These are phyloP conservation scores for Cacatua alba DNA, from an alignment of 2,113 vertebrate species.

Conservation along the genomic window DNA sequence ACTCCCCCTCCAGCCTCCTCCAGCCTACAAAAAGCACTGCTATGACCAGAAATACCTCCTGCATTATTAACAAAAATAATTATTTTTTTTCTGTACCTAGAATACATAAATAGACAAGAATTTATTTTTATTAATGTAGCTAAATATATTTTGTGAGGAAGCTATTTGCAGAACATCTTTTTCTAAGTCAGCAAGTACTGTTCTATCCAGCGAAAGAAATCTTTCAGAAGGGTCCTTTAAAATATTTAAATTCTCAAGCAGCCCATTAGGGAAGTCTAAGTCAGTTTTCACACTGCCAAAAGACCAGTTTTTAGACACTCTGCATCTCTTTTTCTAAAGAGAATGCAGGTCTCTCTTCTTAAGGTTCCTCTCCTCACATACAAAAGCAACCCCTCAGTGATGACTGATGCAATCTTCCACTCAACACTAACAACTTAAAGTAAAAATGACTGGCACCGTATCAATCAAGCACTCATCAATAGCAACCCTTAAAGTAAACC, in stretches of 20 bases:
- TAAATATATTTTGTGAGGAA: slow-evolving; percentile 42
- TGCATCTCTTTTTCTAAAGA: background rate
- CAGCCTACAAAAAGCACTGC: background rate
- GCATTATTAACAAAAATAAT: slow-evolving; percentile 15
- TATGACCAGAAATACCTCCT: background rate
- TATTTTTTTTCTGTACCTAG: background rate
- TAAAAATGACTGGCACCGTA: background rate
- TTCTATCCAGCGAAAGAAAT: background rate
- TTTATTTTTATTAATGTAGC: slow-evolving; percentile 7
- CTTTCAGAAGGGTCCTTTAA: background rate
- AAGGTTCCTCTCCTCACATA: background rate
- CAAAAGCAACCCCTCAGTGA: background rate
- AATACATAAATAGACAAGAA: slow-evolving; percentile 24
- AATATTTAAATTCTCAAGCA: background rate
- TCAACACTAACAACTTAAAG: background rate
- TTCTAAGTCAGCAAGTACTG: background rate
- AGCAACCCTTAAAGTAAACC: background rate
- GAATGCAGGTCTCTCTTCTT: background rate
- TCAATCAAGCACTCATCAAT: background rate
- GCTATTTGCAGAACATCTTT: background rate
- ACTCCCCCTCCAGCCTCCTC: background rate
- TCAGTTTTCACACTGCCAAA: background rate
- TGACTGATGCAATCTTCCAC: background rate
- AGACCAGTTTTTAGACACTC: background rate
- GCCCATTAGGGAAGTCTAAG: background rate